Evolutionary conservation across 2,113 vertebrate species (phyloP).

Genomic region (Corythornis cristatus): DNA sequence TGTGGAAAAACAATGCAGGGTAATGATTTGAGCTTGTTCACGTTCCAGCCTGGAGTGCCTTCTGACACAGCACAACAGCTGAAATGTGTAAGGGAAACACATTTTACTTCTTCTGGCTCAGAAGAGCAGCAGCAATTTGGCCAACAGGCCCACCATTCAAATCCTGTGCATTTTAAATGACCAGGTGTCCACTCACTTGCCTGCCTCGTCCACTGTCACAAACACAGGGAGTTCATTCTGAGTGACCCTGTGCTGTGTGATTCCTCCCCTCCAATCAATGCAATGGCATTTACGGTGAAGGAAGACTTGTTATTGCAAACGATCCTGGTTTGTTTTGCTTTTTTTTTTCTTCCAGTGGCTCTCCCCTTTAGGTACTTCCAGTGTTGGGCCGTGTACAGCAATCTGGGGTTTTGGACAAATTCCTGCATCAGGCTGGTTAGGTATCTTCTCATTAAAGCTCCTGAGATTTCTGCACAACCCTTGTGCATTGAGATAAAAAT

Average conservation of each 20-base stretch:
- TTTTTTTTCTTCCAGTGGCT: not conserved
- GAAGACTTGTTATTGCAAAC: not conserved
- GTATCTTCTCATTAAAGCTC: not conserved
- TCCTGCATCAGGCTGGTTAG: not conserved
- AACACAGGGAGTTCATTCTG: not conserved
- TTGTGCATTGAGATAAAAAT: not conserved
- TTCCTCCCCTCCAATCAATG: not conserved
- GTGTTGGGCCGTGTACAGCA: not conserved
- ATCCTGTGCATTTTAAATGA: conserved; percentile 70
- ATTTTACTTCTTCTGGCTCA: conserved; percentile 70
- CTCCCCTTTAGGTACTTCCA: not conserved
- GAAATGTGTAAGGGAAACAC: conserved; percentile 56
- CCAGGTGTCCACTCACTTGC: conserved; percentile 71
- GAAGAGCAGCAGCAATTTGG: conserved; percentile 61
- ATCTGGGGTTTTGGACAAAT: not conserved
- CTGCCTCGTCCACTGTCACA: conserved; percentile 44
- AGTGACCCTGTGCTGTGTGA: conserved; percentile 4
- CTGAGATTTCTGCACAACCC: not conserved
- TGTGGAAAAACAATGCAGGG: not conserved
- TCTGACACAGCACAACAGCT: conserved; percentile 27
- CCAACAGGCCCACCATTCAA: conserved; percentile 22
- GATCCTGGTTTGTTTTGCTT: not conserved
- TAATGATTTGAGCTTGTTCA: not conserved
- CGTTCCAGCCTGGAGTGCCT: conserved; percentile 3
- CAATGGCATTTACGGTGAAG: not conserved